These are phyloP conservation scores for Drosophila helvetica DNA, from an alignment of 2,888 invertebrate genomes.

Conservation along the genomic window DNA sequence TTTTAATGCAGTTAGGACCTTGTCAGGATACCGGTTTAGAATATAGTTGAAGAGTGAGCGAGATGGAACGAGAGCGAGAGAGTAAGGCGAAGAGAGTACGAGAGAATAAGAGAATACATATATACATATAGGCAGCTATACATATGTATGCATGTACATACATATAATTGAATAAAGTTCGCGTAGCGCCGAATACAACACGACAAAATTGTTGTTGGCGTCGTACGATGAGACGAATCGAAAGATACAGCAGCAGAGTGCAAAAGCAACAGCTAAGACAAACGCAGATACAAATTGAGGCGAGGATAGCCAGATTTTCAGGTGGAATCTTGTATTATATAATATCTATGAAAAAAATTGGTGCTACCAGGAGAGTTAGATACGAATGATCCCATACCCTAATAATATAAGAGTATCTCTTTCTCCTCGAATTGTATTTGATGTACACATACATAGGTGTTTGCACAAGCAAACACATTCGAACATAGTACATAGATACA, in stretches of 20 bases:
- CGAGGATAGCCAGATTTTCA: conserved; percentile 50
- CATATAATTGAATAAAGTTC: conserved; percentile 44
- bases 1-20: conserved; percentile 39
- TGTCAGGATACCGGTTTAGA: conserved; percentile 71
- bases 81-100: conserved; percentile 12
- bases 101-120: conserved; percentile 29
- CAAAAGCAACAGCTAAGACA: conserved; percentile 62
- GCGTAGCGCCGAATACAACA: conserved; percentile 35
- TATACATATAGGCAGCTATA: conserved; percentile 24
- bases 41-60: conserved; percentile 19
- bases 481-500: conserved; percentile 1
- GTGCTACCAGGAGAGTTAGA: conserved; percentile 5
- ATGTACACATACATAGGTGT: background rate
- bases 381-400: background rate
- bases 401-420: background rate
- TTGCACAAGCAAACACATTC: conserved; percentile 3
- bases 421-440: background rate
- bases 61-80: conserved; percentile 17
- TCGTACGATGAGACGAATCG: conserved; percentile 56
- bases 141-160: conserved; percentile 25
- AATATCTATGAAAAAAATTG: background rate
- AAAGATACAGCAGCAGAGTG: conserved; percentile 68
- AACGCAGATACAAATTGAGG: conserved; percentile 52
- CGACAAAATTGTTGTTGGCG: conserved; percentile 42
- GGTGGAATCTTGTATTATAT: conserved; percentile 27